Conservation (phyloP, 1,140 invertebrate genomes). For the Cecropterus lyciades region DNA sequence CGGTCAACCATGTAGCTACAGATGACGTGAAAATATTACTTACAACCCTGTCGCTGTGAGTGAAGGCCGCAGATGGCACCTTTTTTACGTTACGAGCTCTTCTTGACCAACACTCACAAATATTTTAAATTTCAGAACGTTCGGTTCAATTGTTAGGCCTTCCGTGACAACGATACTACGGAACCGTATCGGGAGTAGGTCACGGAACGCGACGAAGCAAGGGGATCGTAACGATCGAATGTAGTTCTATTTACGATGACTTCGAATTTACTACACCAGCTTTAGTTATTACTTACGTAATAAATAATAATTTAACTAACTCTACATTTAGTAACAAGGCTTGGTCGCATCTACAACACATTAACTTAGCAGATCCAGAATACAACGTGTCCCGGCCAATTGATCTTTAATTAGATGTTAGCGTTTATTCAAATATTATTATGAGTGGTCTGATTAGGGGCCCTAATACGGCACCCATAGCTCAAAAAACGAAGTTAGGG, state of each 20-base stretch:
- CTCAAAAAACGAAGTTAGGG: constrained; percentile 53
- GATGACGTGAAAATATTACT: constrained; percentile 23
- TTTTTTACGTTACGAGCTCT: constrained; percentile 33
- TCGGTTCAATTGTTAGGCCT: constrained; percentile 38
- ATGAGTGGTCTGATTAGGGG: constrained; percentile 37
- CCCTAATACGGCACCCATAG: constrained; percentile 35
- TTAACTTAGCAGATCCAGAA: constrained; percentile 41
- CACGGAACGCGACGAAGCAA: too few relatives aligned
- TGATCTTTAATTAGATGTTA: constrained; percentile 42
- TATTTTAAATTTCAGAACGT: constrained; percentile 40
- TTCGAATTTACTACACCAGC: constrained; percentile 25
- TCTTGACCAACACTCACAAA: constrained; percentile 47
- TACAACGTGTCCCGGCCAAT: constrained; percentile 36
- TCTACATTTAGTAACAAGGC: constrained; percentile 34
- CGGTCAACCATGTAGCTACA: constrained; percentile 18
- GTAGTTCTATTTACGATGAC: constrained; percentile 24
- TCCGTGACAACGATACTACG: background rate
- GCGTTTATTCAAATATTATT: constrained; percentile 39
- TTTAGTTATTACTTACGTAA: constrained; percentile 35
- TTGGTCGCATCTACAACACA: constrained; percentile 38
- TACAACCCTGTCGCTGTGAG: constrained; percentile 18
- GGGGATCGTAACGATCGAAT: constrained; percentile 29
- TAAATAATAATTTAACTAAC: constrained; percentile 42
- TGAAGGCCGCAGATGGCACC: constrained; percentile 8
- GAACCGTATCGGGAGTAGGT: too few relatives aligned